A percentile compares a stretch with the other conserved stretches of the same genome.
Conservation (phyloP, 2,797 vertebrate species). For the Falco concolor region DNA sequence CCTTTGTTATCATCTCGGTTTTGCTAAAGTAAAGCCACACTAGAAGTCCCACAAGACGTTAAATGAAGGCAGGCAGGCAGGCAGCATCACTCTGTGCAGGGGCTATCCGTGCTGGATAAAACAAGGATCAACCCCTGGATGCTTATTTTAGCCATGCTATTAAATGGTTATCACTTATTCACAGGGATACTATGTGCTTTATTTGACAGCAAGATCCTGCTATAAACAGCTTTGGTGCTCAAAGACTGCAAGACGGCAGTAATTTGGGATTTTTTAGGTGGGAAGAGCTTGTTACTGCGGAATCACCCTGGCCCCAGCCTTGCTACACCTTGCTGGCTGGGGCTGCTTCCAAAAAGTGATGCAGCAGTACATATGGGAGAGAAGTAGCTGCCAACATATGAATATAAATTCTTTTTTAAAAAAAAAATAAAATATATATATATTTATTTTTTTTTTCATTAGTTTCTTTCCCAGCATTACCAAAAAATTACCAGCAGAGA, state of each 20-base stretch:
- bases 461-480: neutral
- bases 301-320: neutral
- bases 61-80: neutral
- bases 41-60: neutral
- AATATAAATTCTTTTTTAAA: neutral
- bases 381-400: neutral
- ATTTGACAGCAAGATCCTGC: rapidly evolving
- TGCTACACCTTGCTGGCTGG: rapidly evolving
- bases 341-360: neutral
- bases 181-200: neutral
- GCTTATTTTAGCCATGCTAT: neutral
- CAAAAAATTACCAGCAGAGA: neutral
- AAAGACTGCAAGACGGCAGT: neutral
- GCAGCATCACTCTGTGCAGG: neutral
- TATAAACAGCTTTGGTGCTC: neutral
- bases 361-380: neutral
- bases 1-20: neutral
- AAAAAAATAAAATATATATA: neutral
- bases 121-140: neutral
- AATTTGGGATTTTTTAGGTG: neutral
- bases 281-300: neutral
- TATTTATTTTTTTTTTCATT: neutral
- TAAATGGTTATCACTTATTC: neutral
- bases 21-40: neutral
- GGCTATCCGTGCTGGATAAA: neutral